Percentiles rank a stretch among this genome's conserved stretches.
Conservation (phyloP, 2,888 invertebrate genomes). For the Ernsta delagoae region DNA sequence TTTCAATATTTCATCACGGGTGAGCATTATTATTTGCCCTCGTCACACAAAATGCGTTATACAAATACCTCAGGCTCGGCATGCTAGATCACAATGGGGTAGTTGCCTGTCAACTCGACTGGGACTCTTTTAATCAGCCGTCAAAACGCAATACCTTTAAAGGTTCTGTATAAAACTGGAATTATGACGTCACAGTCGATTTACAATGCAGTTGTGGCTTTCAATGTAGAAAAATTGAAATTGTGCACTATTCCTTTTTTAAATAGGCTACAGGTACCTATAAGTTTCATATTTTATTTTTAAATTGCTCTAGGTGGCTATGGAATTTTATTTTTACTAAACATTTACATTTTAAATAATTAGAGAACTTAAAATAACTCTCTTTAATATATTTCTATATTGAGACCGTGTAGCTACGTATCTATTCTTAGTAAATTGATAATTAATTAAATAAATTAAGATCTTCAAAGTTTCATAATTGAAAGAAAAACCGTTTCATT, state of each 20-base stretch:
- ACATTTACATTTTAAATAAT: too few relatives aligned
- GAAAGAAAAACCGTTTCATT: slow-evolving; percentile 5
- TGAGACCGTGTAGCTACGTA: too few relatives aligned
- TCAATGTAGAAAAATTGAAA: background rate
- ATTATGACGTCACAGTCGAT: slow-evolving; percentile 1
- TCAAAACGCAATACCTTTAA: background rate
- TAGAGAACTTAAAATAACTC: too few relatives aligned
- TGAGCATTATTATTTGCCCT: slow-evolving; percentile 44
- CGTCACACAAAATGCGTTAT: slow-evolving; percentile 32
- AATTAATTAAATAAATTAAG: too few relatives aligned
- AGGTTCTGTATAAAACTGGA: background rate
- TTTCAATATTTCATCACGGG: slow-evolving; percentile 48
- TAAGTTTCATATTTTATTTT: too few relatives aligned
- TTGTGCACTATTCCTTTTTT: too few relatives aligned
- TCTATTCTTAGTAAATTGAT: too few relatives aligned
- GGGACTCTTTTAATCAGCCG: slow-evolving; percentile 15
- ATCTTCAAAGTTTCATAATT: background rate
- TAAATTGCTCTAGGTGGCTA: too few relatives aligned
- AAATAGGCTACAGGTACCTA: too few relatives aligned
- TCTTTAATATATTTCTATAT: too few relatives aligned
- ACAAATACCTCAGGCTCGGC: slow-evolving; percentile 26
- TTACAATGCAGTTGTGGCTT: background rate
- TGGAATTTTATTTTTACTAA: too few relatives aligned
- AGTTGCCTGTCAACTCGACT: background rate
- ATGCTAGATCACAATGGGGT: slow-evolving; percentile 23